Evolutionary conservation across 2,113 vertebrate species (phyloP).

Genomic region (Tetraodon nigroviridis): DNA sequence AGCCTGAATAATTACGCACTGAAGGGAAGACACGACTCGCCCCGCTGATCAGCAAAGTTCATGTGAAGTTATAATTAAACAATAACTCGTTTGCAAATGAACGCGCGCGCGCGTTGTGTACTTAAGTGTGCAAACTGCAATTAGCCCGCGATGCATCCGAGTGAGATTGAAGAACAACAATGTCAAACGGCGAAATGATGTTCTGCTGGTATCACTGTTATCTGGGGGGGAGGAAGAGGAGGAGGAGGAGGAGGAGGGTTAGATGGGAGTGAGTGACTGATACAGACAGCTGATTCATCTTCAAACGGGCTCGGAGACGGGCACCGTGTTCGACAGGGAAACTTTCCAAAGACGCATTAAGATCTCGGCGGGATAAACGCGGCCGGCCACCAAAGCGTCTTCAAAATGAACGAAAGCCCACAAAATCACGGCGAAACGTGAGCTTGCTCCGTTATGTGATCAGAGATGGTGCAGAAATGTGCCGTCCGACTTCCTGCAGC

Average conservation of each 20-base stretch:
- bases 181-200: conserved; percentile 66
- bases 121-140: conserved; percentile 72
- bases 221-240: conserved; percentile 8
- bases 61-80: conserved; percentile 76
- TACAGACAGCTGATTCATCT: conserved; percentile 35
- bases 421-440: conserved; percentile 27
- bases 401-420: conserved; percentile 18
- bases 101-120: conserved; percentile 66
- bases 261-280: conserved; percentile 34
- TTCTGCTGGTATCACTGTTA: conserved; percentile 48
- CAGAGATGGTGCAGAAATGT: conserved; percentile 3
- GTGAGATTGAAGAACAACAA: conserved; percentile 69
- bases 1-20: conserved; percentile 68
- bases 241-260: conserved; percentile 1
- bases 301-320: conserved; percentile 25
- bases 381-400: conserved; percentile 24
- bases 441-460: conserved; percentile 12
- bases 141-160: conserved; percentile 69
- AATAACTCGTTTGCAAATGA: conserved; percentile 77
- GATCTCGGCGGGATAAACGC: conserved; percentile 17
- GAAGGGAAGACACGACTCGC: conserved; percentile 69
- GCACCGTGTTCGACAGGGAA: conserved; percentile 39
- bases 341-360: conserved; percentile 18
- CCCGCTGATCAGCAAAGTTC: conserved; percentile 72
- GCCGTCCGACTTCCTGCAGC: conserved; percentile 8